phyloP scores from a whole-genome alignment of 2,797 vertebrate species.

The Rhabdomys pumilio region DNA sequence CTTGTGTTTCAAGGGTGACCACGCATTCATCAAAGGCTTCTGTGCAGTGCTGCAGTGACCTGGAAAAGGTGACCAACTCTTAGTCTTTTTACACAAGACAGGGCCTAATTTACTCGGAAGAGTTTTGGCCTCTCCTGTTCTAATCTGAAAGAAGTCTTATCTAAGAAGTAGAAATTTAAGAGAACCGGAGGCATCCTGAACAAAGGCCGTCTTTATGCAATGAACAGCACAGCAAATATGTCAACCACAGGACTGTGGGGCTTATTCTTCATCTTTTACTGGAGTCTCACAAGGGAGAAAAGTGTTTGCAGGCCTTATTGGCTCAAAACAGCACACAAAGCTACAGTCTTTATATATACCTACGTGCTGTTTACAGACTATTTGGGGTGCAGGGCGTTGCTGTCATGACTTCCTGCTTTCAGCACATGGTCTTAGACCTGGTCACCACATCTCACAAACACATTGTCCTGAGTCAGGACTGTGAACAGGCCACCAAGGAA shows the following conservation, averaged over 20 bases:
- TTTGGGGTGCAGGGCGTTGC: background rate
- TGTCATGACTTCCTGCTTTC: background rate
- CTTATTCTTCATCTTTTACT: background rate
- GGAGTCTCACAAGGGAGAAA: background rate
- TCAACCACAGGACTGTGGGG: too few species aligned
- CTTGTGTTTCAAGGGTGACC: background rate
- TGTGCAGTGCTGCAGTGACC: rapidly evolving
- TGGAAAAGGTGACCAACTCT: background rate
- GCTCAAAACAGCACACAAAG: background rate
- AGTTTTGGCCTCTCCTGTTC: background rate
- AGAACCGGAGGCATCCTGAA: background rate
- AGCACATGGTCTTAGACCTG: background rate
- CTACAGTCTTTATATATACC: too few species aligned
- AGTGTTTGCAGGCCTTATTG: background rate
- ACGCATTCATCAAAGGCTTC: background rate
- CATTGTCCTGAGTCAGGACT: background rate
- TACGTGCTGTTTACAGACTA: background rate
- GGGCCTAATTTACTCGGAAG: background rate
- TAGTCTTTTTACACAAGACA: background rate
- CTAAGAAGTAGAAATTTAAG: background rate
- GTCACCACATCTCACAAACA: background rate
- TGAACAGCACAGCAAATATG: background rate
- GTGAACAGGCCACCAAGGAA: background rate
- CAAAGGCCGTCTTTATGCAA: background rate
- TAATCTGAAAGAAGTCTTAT: background rate